Conservation (phyloP, 37 sponge, comb jelly and placozoan genomes). For the Trichoplax adhaerens region DNA sequence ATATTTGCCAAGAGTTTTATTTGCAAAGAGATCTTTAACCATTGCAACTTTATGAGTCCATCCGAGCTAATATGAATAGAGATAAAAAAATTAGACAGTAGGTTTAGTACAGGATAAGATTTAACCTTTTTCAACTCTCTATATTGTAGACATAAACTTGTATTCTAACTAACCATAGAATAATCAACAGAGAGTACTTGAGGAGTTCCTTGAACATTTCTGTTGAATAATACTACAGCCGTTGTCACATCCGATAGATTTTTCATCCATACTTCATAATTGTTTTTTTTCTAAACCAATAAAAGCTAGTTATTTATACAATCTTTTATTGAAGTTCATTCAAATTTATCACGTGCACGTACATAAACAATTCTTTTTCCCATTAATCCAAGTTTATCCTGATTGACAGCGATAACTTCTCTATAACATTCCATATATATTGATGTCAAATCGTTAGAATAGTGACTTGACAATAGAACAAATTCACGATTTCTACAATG, state of each 20-base stretch:
- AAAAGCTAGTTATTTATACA: too few relatives aligned
- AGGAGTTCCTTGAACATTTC: conserved; percentile 1
- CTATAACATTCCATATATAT: conserved; percentile 5
- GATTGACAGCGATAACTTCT: conserved; percentile 72
- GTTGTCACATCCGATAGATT: conserved; percentile 7
- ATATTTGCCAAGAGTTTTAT: conserved; percentile 41
- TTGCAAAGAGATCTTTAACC: conserved; percentile 45
- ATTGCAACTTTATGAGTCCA: conserved; percentile 7
- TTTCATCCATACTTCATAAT: conserved; percentile 13
- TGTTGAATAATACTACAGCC: conserved; percentile 15
- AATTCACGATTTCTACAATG: conserved; percentile 2
- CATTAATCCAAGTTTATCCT: conserved; percentile 56
- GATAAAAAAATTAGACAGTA: not conserved
- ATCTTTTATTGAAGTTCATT: too few relatives aligned
- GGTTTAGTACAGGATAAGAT: conserved; percentile 22
- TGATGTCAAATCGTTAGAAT: not conserved
- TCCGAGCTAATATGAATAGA: conserved; percentile 19
- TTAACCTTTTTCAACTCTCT: not conserved
- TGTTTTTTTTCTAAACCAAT: not conserved
- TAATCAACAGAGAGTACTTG: conserved; percentile 28
- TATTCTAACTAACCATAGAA: conserved; percentile 4
- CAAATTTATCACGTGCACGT: not conserved
- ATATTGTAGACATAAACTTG: not conserved
- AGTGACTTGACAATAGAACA: not conserved
- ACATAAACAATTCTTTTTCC: conserved; percentile 33